These are phyloP conservation scores for Phrynocephalus guinanensis DNA, from an alignment of 2,797 vertebrate species.

Conservation along the genomic window DNA sequence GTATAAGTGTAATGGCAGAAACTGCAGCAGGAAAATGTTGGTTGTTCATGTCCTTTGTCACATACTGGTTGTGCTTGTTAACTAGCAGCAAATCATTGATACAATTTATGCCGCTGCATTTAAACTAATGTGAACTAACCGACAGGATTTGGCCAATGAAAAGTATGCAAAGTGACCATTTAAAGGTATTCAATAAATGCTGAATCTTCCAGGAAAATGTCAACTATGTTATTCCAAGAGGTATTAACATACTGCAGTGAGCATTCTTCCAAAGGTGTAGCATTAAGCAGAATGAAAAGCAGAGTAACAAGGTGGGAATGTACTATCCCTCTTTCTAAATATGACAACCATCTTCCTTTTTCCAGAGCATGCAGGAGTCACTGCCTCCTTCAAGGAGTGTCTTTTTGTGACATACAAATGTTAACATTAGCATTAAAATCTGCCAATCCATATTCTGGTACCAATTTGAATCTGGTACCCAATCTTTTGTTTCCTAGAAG, in stretches of 20 bases:
- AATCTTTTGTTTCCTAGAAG: fast-evolving
- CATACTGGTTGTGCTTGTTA: too few relatives aligned
- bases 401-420: background rate
- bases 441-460: background rate
- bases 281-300: background rate
- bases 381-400: too few relatives aligned
- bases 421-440: background rate
- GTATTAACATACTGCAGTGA: background rate
- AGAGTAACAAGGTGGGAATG: background rate
- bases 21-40: too few relatives aligned
- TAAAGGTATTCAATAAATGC: background rate
- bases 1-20: too few relatives aligned
- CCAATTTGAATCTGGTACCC: background rate
- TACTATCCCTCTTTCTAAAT: background rate
- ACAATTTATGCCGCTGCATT: too few relatives aligned
- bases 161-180: background rate
- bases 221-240: background rate
- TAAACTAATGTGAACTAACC: too few relatives aligned
- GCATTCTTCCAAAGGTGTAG: background rate
- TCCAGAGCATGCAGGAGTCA: background rate
- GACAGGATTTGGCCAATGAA: constrained; percentile 4
- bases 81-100: too few relatives aligned
- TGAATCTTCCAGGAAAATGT: constrained; percentile 5
- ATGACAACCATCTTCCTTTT: background rate
- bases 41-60: too few relatives aligned